These are phyloP conservation scores for Lacerta bilineata DNA, from an alignment of 2,797 vertebrate genomes.

Conservation along the genomic window DNA sequence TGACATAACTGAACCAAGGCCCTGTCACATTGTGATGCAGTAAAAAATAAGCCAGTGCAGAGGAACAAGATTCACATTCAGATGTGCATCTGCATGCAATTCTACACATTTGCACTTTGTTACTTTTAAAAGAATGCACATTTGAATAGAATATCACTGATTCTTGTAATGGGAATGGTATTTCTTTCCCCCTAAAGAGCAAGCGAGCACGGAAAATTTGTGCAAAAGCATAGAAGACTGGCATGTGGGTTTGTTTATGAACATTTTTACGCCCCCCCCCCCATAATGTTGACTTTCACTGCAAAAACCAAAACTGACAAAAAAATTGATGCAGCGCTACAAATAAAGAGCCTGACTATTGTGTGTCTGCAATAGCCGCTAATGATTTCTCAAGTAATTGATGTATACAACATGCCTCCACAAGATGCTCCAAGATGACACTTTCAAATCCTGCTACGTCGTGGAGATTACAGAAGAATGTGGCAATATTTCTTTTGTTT, in stretches of 20 bases:
- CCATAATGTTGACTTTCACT: not conserved
- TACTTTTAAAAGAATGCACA: not conserved
- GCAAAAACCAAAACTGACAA: constrained; percentile 30
- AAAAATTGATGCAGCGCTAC: not conserved
- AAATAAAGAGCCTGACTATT: no score
- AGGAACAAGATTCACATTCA: not conserved
- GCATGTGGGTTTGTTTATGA: constrained; percentile 14
- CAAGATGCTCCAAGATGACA: not conserved
- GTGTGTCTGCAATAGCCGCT: no score
- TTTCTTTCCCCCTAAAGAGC: constrained; percentile 6
- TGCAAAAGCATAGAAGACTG: not conserved
- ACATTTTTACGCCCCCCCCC: not conserved
- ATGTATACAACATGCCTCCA: constrained; percentile 33
- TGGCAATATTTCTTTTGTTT: not conserved
- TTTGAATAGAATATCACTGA: not conserved
- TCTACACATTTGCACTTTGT: not conserved
- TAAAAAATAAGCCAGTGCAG: not conserved
- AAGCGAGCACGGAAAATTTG: not conserved
- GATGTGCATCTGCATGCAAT: no score
- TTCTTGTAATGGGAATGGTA: not conserved
- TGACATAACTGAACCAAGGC: not conserved
- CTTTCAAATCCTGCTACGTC: constrained; percentile 52
- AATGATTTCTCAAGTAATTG: not conserved
- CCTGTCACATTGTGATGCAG: not conserved
- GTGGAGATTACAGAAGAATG: constrained; percentile 50